Percentiles rank a stretch among this genome's conserved stretches.
phyloP scores from a whole-genome alignment of 2,113 vertebrate species.

The Microtus oregoni region DNA sequence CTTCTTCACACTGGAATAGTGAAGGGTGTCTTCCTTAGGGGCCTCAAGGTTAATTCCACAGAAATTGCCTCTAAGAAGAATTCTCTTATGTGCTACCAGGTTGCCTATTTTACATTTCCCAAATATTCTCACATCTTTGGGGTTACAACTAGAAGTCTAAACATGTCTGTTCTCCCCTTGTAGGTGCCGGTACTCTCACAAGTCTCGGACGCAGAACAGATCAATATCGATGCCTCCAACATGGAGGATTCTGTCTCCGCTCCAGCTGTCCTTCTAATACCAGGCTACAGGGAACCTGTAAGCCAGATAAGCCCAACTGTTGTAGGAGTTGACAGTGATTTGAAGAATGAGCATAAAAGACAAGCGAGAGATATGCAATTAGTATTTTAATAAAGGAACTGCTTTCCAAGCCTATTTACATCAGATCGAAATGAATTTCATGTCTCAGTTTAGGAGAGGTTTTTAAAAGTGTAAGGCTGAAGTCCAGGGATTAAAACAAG shows the following conservation, averaged over 20 bases:
- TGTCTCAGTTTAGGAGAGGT: not conserved
- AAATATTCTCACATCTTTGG: not conserved
- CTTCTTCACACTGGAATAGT: not conserved
- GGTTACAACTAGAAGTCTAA: not conserved
- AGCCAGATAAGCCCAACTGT: not conserved
- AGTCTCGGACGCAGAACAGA: constrained; percentile 23
- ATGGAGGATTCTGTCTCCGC: constrained; percentile 51
- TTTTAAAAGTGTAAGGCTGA: not conserved
- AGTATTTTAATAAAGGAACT: not conserved
- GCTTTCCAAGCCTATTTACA: not conserved
- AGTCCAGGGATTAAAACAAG: no score
- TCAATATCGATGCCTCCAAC: not conserved
- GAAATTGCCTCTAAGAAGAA: not conserved
- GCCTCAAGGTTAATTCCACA: not conserved
- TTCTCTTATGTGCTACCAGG: not conserved
- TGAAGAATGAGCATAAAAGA: rapidly evolving
- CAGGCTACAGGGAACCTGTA: not conserved
- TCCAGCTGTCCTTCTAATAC: not conserved
- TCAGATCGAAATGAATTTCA: not conserved
- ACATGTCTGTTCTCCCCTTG: not conserved
- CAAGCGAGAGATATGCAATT: rapidly evolving
- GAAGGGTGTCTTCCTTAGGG: no score
- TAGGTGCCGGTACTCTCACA: not conserved
- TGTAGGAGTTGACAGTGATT: not conserved
- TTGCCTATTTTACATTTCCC: not conserved